Evolutionary conservation across 92 coral and sea anemone genomes (phyloP).

Genomic region (Anthopleura xanthogrammica): DNA sequence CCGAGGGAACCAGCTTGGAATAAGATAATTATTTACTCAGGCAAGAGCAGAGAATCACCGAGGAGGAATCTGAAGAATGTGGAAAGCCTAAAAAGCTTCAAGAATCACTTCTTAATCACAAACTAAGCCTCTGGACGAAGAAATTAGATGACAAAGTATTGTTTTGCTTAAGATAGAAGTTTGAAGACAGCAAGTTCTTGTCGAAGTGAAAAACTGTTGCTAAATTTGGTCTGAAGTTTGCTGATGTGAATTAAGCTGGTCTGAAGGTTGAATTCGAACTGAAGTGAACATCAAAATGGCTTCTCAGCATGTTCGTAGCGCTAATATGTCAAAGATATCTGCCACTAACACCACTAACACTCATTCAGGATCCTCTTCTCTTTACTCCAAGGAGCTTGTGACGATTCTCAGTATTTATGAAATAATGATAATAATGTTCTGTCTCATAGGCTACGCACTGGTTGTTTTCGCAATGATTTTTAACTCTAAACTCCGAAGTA

Average conservation of each 20-base stretch:
- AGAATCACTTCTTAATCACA: no score
- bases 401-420: constrained; percentile 38
- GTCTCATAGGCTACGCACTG: constrained; percentile 54
- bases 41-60: no score
- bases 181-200: no score
- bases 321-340: neutral
- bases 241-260: no score
- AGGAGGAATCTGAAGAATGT: no score
- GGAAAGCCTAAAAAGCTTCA: no score
- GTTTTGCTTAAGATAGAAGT: no score
- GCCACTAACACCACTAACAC: neutral
- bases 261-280: neutral
- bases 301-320: neutral
- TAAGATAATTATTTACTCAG: no score
- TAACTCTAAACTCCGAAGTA: constrained; percentile 60
- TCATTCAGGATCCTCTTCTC: neutral
- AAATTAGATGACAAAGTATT: no score
- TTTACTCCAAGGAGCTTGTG: constrained; percentile 26
- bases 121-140: no score
- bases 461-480: constrained; percentile 49
- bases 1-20: neutral
- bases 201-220: no score
- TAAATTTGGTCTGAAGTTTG: no score
- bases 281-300: neutral
- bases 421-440: constrained; percentile 41